phyloP scores from a whole-genome alignment of 23 tunicate species.

The Styela clava region DNA sequence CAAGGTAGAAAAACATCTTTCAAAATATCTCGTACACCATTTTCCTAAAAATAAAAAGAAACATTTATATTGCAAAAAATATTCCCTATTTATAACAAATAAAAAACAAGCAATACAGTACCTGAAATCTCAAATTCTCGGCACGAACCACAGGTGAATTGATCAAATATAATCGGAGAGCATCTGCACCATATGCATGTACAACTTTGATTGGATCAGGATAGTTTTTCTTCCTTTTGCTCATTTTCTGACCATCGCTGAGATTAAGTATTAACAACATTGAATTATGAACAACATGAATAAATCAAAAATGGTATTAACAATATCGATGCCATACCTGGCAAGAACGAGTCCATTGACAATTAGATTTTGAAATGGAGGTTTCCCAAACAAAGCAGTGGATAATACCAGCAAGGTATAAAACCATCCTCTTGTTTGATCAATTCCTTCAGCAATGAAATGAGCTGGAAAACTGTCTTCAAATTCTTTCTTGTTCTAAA shows the following conservation, averaged over 20 bases:
- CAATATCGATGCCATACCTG: too few relatives aligned
- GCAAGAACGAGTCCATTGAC: constrained; percentile 96
- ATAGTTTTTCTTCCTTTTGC: constrained; percentile 95
- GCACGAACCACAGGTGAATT: constrained; percentile 97
- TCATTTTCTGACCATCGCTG: constrained; percentile 96
- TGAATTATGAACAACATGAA: too few relatives aligned
- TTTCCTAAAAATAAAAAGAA: constrained; percentile 44
- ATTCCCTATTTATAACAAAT: too few relatives aligned
- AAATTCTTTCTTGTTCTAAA: constrained; percentile 86
- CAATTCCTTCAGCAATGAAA: constrained; percentile 99
- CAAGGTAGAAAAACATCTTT: constrained; percentile 98
- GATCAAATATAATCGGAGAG: constrained; percentile 94
- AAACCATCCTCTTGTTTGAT: constrained; percentile 99
- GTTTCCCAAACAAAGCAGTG: constrained; percentile 75
- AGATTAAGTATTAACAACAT: background rate
- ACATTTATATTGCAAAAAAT: background rate
- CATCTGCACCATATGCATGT: constrained; percentile 86
- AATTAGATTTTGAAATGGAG: constrained; percentile 97
- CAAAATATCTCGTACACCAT: constrained; percentile 75
- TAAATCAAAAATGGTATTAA: too few relatives aligned
- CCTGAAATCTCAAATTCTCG: constrained; percentile 89
- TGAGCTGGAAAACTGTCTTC: constrained; percentile 97
- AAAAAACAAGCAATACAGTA: too few relatives aligned
- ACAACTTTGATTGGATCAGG: constrained; percentile 91
- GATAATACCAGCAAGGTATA: constrained; percentile 96